Base-by-base conservation (phyloP, 2,797 vertebrate genomes). In the Chaenodraco wilsoni region DNA sequence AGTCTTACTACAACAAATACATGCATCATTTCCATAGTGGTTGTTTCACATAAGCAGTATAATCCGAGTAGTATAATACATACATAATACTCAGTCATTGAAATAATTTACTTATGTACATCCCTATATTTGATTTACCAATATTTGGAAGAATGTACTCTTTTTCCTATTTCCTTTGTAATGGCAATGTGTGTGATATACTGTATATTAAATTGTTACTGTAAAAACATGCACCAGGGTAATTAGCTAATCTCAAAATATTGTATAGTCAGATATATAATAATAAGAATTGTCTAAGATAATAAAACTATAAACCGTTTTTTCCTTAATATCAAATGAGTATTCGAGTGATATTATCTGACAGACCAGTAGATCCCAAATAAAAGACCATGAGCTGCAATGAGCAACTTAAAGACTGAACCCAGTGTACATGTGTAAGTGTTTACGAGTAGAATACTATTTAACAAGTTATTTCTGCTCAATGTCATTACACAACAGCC, bases 401-500 rank as follows among this genome's bases (percentile, higher is more conserved):
- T 33, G 1, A n/a, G 12, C 16, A 49, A 17, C 37, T 21, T 2
- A 12, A 3, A 7, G 4, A n/a, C 21, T 45, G 40, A 31, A 57
- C 57, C 23, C 17, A 0, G 2, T 10, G 0, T 12, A 13, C 41
- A 44, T 12, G 23, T 50, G 43, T 75, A 37, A 50, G 8, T 19
- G 13, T 27, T 9, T 27, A 65, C 13, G 1, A 66, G 43, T 27
- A 33, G 49, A 17, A 19, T 3, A 17, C 21, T 16, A 5, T 10
- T 37, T 48, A 4, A 13, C 5, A 60, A 3, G 9, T 33, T 64
- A 37, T 37, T 75, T n/a, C 27, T 16, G 12, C 52, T 69, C 80
- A 78, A 79, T 79, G 82, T 83, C 68, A 85, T 79, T 72, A 66
- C 74, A 82, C 82, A 81, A 79, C 51, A 8, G 75, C 86, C 77